A percentile compares a stretch with the other conserved stretches of the same genome.
Conservation (phyloP, 2,797 vertebrate genomes). For the Eleutherodactylus coqui region DNA sequence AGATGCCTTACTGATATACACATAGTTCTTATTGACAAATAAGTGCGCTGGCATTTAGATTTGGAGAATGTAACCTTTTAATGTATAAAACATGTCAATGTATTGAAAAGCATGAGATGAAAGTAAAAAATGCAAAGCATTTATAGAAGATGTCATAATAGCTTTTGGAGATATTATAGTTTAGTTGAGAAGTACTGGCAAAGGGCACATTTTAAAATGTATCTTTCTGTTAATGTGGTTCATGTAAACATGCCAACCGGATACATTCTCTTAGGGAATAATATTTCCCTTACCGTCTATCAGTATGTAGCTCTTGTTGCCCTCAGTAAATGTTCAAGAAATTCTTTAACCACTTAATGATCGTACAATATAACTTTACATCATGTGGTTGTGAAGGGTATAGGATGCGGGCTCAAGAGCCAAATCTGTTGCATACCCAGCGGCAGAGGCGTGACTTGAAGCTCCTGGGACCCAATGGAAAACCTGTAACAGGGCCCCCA, state of each 20-base stretch:
- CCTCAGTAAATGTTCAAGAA: no score
- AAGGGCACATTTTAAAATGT: background rate
- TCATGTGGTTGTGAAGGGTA: no score
- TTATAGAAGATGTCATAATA: background rate
- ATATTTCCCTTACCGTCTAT: no score
- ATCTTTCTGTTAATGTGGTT: no score
- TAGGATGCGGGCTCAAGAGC: no score
- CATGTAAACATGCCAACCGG: background rate
- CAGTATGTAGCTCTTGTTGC: no score
- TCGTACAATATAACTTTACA: no score
- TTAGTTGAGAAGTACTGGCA: background rate
- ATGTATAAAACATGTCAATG: conserved; percentile 28
- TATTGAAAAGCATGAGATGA: background rate
- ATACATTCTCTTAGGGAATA: background rate
- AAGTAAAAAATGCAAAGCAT: background rate
- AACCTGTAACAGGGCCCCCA: no score
- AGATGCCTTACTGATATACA: conserved; percentile 14
- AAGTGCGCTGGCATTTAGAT: conserved; percentile 48
- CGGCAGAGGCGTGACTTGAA: no score
- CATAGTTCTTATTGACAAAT: conserved; percentile 27
- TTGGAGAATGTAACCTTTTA: conserved; percentile 29
- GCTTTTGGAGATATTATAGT: background rate
- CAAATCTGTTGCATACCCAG: no score
- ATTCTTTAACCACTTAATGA: no score
- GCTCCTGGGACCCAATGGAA: no score